Evolutionary conservation across 2,888 invertebrate species (phyloP).

Genomic region (Tribolium freemani): DNA sequence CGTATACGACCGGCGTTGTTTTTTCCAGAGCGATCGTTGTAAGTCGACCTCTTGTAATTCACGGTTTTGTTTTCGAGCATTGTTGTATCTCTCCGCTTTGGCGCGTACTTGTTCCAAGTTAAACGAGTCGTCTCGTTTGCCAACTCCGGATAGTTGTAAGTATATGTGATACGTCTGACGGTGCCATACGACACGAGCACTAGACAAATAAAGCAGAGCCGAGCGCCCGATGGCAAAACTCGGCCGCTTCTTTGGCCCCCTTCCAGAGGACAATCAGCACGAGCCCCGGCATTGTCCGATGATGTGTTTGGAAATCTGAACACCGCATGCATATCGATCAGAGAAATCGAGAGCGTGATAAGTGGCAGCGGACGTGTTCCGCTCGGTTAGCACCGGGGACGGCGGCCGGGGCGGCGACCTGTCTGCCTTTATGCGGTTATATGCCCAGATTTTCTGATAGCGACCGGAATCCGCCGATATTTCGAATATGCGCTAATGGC

Average conservation of each 20-base stretch:
- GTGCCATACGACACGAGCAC: slow-evolving; percentile 26
- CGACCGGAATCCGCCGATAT: slow-evolving; percentile 28
- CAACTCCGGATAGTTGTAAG: slow-evolving; percentile 30
- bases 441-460: slow-evolving; percentile 52
- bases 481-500: slow-evolving; percentile 28
- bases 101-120: background rate
- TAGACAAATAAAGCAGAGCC: slow-evolving; percentile 34
- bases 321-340: slow-evolving; percentile 41
- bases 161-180: slow-evolving; percentile 16
- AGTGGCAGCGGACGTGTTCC: slow-evolving; percentile 43
- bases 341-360: slow-evolving; percentile 40
- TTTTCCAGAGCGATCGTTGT: background rate
- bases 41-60: slow-evolving; percentile 21
- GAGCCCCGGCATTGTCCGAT: slow-evolving; percentile 12
- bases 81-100: background rate
- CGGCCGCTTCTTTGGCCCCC: slow-evolving; percentile 27
- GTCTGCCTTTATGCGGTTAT: slow-evolving; percentile 55
- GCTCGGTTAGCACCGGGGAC: slow-evolving; percentile 42
- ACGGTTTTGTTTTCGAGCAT: slow-evolving; percentile 28
- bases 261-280: slow-evolving; percentile 14
- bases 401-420: slow-evolving; percentile 41
- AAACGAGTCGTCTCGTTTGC: slow-evolving; percentile 19
- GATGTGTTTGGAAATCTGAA: slow-evolving; percentile 4
- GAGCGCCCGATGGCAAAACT: background rate
- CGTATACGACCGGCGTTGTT: background rate